phyloP scores from a whole-genome alignment of 2,888 invertebrate species.

The Aphidius colemani region DNA sequence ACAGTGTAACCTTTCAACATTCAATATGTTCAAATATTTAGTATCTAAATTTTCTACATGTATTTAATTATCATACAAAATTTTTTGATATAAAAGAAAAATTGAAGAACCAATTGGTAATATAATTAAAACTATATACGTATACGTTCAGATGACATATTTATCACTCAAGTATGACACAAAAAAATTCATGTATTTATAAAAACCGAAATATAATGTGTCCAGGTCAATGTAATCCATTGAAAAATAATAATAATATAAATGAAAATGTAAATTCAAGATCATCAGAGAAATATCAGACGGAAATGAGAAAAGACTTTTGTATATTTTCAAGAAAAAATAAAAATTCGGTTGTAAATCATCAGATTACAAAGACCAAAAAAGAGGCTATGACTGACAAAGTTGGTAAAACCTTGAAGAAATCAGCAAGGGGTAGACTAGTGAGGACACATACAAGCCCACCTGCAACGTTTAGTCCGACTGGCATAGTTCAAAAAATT shows the following conservation, averaged over 20 bases:
- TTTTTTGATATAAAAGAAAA: too few species aligned
- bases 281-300: conserved; percentile 14
- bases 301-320: conserved; percentile 16
- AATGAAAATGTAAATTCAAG: conserved; percentile 25
- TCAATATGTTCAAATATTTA: too few species aligned
- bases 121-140: too few species aligned
- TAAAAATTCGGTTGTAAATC: conserved; percentile 18
- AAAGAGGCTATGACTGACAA: conserved; percentile 10
- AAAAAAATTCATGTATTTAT: conserved; percentile 30
- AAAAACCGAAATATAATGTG: conserved; percentile 39
- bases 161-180: too few species aligned
- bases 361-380: conserved; percentile 17
- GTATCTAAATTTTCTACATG: too few species aligned
- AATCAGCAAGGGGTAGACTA: conserved; percentile 23
- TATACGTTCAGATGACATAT: too few species aligned
- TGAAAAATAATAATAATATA: conserved; percentile 22
- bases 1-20: too few species aligned
- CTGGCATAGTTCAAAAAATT: neutral
- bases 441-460: conserved; percentile 27
- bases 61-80: too few species aligned
- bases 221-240: conserved; percentile 45
- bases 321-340: conserved; percentile 28
- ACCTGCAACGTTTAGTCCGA: conserved; percentile 22
- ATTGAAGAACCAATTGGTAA: too few species aligned
- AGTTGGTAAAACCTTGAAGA: conserved; percentile 29